These are phyloP conservation scores for Diplodus puntazzo DNA, from an alignment of 2,797 vertebrate genomes.

Conservation along the genomic window DNA sequence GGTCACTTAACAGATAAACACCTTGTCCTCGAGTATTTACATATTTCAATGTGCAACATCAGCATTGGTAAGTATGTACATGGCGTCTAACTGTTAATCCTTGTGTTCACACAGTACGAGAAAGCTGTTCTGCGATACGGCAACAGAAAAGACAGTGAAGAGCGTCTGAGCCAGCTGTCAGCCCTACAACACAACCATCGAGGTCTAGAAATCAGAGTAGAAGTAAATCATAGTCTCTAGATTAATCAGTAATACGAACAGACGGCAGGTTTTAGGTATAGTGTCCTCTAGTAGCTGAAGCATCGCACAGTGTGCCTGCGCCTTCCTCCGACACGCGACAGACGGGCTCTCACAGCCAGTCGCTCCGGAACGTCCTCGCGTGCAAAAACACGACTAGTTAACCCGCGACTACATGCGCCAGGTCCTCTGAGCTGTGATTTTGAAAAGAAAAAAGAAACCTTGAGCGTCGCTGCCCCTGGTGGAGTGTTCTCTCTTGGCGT, in stretches of 20 bases:
- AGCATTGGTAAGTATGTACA: constrained; percentile 87
- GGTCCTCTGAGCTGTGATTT: constrained; percentile 63
- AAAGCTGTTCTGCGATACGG: constrained; percentile 85
- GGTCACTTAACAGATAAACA: constrained; percentile 80
- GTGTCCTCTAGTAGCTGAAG: constrained; percentile 74
- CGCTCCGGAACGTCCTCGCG: neutral
- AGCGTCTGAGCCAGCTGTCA: constrained; percentile 49
- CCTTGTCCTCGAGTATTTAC: constrained; percentile 85
- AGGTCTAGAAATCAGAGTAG: constrained; percentile 54
- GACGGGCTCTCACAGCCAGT: constrained; percentile 23
- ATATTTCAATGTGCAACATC: constrained; percentile 90
- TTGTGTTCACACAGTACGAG: constrained; percentile 84
- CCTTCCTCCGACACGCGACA: constrained; percentile 17
- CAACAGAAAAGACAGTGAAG: constrained; percentile 70
- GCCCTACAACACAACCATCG: constrained; percentile 58
- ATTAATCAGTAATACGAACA: constrained; percentile 64
- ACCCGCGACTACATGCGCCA: constrained; percentile 34
- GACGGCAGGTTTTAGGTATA: constrained; percentile 67
- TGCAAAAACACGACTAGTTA: constrained; percentile 22
- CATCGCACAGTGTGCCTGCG: constrained; percentile 52
- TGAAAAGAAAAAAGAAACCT: constrained; percentile 38
- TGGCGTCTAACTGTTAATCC: constrained; percentile 81
- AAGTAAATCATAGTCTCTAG: constrained; percentile 67
- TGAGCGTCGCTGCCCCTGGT: constrained; percentile 35
- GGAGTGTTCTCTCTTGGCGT: constrained; percentile 62